Evolutionary conservation across 2,888 invertebrate species (phyloP).

Genomic region (Melipona beecheii): DNA sequence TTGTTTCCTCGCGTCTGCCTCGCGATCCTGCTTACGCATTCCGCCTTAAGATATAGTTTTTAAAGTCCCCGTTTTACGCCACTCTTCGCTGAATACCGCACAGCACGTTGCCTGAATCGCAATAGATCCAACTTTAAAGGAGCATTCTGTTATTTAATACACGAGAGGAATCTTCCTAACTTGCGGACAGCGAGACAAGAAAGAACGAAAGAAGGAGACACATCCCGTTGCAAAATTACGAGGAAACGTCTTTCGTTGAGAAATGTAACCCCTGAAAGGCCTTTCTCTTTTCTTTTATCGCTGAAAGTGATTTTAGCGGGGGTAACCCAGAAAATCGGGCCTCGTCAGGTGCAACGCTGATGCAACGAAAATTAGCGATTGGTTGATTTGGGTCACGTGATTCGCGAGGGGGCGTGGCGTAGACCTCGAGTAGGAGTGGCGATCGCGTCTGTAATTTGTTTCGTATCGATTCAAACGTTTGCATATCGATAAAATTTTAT

Average conservation of each 20-base stretch:
- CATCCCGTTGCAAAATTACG: background rate
- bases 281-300: background rate
- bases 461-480: no score
- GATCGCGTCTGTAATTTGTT: no score
- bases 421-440: no score
- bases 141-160: constrained; percentile 27
- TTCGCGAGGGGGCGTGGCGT: no score
- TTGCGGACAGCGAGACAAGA: background rate
- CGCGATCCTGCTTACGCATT: constrained; percentile 4
- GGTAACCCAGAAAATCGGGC: no score
- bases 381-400: no score
- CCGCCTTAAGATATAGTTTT: constrained; percentile 24
- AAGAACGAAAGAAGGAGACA: background rate
- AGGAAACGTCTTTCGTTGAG: background rate
- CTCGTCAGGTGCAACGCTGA: no score
- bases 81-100: background rate
- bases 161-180: background rate
- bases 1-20: constrained; percentile 22
- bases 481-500: no score
- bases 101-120: constrained; percentile 2
- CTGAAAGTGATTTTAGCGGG: no score
- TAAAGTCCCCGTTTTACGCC: constrained; percentile 6
- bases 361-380: no score
- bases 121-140: constrained; percentile 1
- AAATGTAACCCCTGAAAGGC: background rate